Conservation (phyloP, 2,888 invertebrate species). For the Sturmia bella region DNA sequence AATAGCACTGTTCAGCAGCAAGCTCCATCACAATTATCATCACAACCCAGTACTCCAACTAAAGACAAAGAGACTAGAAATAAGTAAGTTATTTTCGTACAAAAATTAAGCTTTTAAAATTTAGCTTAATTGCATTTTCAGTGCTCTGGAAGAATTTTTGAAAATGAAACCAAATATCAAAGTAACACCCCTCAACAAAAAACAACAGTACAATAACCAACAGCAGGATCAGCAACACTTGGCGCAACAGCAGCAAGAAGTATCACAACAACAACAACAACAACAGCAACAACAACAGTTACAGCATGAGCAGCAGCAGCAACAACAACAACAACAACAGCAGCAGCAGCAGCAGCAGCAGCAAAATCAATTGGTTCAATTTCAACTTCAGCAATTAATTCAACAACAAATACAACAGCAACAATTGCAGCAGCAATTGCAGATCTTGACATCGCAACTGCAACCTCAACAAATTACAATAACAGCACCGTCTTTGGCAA, state of each 20-base stretch:
- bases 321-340: conserved; percentile 72
- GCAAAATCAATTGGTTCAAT: conserved; percentile 72
- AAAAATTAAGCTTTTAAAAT: neutral
- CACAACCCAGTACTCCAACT: conserved; percentile 61
- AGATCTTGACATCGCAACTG: conserved; percentile 72
- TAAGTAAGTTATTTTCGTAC: conserved; percentile 74
- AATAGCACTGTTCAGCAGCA: conserved; percentile 75
- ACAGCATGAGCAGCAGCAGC: conserved; percentile 66
- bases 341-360: conserved; percentile 75
- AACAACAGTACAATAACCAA: conserved; percentile 68
- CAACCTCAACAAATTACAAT: conserved; percentile 71
- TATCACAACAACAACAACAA: conserved; percentile 63
- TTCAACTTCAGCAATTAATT: conserved; percentile 71
- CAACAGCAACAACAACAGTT: conserved; percentile 70
- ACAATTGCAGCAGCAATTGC: conserved; percentile 73
- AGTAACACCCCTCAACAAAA: conserved; percentile 77
- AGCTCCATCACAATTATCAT: conserved; percentile 47
- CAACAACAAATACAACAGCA: conserved; percentile 75
- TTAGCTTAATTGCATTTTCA: conserved; percentile 56
- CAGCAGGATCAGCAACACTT: conserved; percentile 67
- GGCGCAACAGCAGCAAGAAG: conserved; percentile 56
- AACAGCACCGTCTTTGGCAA: conserved; percentile 62
- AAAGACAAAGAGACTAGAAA: conserved; percentile 79
- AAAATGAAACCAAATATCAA: conserved; percentile 81
- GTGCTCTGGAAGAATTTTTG: conserved; percentile 80